Percentiles rank a stretch among this genome's conserved stretches.
Conservation (phyloP, 2,113 vertebrate species). For the Neodon shergylaensis region DNA sequence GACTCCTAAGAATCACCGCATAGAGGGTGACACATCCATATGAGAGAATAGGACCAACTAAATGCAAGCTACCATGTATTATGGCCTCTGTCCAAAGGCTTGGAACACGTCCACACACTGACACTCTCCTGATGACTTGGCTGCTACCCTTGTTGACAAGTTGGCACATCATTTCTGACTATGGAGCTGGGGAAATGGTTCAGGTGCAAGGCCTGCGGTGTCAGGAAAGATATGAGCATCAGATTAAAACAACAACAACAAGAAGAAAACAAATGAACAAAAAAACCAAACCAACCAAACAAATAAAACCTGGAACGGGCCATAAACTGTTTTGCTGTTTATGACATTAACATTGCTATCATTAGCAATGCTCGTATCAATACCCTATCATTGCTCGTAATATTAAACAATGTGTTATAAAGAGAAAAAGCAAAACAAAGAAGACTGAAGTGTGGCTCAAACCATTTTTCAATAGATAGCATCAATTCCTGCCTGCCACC, state of each 20-base stretch:
- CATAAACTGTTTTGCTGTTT: neutral
- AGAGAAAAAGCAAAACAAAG: neutral
- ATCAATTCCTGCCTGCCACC: neutral
- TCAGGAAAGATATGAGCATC: neutral
- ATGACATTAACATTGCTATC: neutral
- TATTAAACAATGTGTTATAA: neutral
- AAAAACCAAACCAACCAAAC: too few relatives aligned
- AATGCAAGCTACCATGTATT: neutral
- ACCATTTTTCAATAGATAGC: neutral
- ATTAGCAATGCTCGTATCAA: too few relatives aligned
- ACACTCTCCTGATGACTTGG: neutral
- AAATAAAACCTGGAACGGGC: neutral
- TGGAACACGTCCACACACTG: neutral
- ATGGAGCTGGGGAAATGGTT: neutral
- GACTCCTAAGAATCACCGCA: neutral
- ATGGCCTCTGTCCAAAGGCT: neutral
- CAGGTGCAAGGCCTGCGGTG: neutral
- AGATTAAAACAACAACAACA: neutral
- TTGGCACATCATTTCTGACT: neutral
- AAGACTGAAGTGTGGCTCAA: neutral
- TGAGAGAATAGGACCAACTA: neutral
- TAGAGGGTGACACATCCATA: neutral
- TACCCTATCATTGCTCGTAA: neutral
- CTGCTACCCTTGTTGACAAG: neutral
- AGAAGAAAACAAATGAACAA: rapidly evolving